Evolutionary conservation across 2,797 vertebrate species (phyloP).

Genomic region (Aulostomus chinensis): DNA sequence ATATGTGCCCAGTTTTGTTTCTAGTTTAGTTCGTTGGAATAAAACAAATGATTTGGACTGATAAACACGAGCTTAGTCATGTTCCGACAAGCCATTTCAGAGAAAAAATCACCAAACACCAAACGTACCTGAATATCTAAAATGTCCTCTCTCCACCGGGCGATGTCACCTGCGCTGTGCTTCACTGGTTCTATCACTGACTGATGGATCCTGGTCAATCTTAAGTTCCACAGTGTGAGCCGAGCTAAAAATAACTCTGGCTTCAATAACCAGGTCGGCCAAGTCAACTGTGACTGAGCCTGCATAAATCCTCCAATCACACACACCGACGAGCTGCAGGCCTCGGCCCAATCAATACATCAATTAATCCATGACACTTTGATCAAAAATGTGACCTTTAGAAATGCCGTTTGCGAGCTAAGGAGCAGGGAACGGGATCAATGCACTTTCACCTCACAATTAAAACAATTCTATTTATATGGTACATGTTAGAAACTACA

Average conservation of each 20-base stretch:
- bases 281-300: slow-evolving; percentile 68
- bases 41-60: too few species aligned
- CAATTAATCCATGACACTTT: slow-evolving; percentile 59
- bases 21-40: too few species aligned
- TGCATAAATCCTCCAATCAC: slow-evolving; percentile 59
- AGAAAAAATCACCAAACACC: not conserved
- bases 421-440: not conserved
- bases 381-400: slow-evolving; percentile 38
- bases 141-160: not conserved
- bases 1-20: too few species aligned
- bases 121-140: not conserved
- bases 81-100: too few species aligned
- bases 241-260: slow-evolving; percentile 60
- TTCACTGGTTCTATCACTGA: slow-evolving; percentile 24
- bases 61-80: too few species aligned
- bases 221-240: slow-evolving; percentile 48
- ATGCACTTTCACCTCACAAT: not conserved
- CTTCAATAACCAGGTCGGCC: slow-evolving; percentile 73
- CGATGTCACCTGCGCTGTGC: not conserved
- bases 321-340: slow-evolving; percentile 41
- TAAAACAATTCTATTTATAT: too few species aligned
- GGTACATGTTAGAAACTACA: too few species aligned
- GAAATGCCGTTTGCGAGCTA: slow-evolving; percentile 7
- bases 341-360: slow-evolving; percentile 47
- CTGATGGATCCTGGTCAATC: slow-evolving; percentile 48